These are phyloP conservation scores for Tympanuchus pallidicinctus DNA, from an alignment of 2,113 vertebrate species.

Conservation along the genomic window DNA sequence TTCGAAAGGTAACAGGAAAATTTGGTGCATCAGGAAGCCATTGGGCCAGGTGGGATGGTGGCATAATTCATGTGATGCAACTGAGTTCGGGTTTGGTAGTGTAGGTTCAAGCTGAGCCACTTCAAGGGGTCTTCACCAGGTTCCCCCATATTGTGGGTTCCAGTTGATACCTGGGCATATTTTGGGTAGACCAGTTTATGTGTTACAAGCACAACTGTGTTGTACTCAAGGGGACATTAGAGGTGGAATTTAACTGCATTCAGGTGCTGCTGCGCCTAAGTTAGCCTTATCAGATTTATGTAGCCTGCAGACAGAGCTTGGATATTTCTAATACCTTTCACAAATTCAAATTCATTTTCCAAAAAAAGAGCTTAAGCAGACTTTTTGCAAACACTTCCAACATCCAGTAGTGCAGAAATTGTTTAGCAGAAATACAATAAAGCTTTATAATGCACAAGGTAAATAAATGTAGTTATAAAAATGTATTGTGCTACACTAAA, in stretches of 20 bases:
- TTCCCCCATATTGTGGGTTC: neutral
- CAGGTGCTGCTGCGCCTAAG: too few relatives aligned
- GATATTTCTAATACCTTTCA: neutral
- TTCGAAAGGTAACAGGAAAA: neutral
- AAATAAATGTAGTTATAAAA: neutral
- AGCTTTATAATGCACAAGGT: neutral
- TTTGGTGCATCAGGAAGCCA: neutral
- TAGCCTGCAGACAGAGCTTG: neutral
- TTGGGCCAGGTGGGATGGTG: neutral
- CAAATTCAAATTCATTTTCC: neutral
- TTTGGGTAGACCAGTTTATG: neutral
- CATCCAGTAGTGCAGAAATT: neutral
- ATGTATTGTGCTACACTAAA: neutral
- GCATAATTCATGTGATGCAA: neutral
- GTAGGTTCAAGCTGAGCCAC: neutral
- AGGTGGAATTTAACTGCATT: neutral
- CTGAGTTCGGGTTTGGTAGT: neutral
- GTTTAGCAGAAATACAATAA: neutral
- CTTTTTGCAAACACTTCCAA: neutral
- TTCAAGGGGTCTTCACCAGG: neutral
- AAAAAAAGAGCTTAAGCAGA: neutral
- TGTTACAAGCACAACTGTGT: neutral
- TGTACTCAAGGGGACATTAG: neutral
- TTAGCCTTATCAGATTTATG: neutral
- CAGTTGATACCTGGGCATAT: neutral